A percentile compares a stretch with the other conserved stretches of the same genome.
Evolutionary conservation across 1,140 invertebrate genomes (phyloP).

Genomic region (Apis dorsata): DNA sequence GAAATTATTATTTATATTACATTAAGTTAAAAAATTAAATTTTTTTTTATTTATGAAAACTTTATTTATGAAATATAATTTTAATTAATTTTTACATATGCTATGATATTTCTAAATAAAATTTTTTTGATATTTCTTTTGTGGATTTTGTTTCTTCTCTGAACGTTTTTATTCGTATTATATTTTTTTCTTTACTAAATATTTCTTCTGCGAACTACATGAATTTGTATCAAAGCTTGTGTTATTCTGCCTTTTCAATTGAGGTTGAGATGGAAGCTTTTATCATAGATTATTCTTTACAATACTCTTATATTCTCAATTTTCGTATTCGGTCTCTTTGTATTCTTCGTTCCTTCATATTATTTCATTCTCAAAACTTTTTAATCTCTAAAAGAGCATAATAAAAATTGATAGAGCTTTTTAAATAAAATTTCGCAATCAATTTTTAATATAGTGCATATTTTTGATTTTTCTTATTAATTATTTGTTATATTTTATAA

Average conservation of each 20-base stretch:
- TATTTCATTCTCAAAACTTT: neutral
- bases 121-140: neutral
- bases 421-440: neutral
- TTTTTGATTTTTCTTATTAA: neutral
- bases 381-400: neutral
- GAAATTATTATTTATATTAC: no score
- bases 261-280: conserved; percentile 28
- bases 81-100: neutral
- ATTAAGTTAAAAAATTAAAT: neutral
- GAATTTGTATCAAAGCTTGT: conserved; percentile 19
- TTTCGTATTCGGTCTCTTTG: conserved; percentile 13
- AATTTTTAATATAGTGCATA: neutral
- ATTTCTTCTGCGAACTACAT: neutral
- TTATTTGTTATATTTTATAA: neutral
- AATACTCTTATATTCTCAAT: conserved; percentile 26
- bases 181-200: neutral
- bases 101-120: neutral
- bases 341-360: neutral
- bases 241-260: conserved; percentile 28
- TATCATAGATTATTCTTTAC: conserved; percentile 30
- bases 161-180: neutral
- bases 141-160: neutral
- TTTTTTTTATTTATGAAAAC: no score
- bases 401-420: neutral
- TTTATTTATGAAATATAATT: no score